phyloP scores from a whole-genome alignment of 2,113 vertebrate species.

The Mugil cephalus region DNA sequence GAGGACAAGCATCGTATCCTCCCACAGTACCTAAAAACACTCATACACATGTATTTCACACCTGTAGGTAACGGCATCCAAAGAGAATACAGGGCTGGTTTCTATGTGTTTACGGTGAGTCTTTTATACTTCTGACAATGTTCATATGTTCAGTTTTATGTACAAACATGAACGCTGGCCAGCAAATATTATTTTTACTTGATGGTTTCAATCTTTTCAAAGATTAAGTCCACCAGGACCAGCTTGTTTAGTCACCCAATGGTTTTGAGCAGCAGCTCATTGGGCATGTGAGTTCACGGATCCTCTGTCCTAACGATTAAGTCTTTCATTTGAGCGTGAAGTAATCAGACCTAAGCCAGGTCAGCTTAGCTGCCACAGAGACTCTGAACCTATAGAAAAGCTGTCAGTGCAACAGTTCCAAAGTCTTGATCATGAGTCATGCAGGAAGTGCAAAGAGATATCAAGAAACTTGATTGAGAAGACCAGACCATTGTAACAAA shows the following conservation, averaged over 20 bases:
- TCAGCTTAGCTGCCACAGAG: conserved; percentile 40
- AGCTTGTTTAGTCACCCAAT: background rate
- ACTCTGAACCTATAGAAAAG: conserved; percentile 32
- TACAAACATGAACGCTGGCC: conserved; percentile 3
- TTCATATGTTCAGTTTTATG: conserved; percentile 3
- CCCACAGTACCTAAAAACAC: conserved; percentile 8
- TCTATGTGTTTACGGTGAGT: background rate
- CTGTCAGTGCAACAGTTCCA: conserved; percentile 38
- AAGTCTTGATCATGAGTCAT: conserved; percentile 41
- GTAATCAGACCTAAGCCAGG: conserved; percentile 54
- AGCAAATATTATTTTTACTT: conserved; percentile 9
- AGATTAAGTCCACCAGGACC: conserved; percentile 4
- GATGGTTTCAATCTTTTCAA: conserved; percentile 41
- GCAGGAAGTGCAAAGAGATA: background rate
- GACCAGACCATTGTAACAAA: conserved; percentile 2
- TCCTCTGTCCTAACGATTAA: conserved; percentile 36
- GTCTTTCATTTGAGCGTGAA: conserved; percentile 60
- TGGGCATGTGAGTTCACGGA: conserved; percentile 37
- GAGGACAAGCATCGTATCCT: background rate
- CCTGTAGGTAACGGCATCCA: background rate
- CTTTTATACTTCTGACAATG: background rate
- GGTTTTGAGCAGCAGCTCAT: conserved; percentile 20
- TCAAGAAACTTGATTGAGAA: conserved; percentile 20
- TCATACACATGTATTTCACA: background rate
- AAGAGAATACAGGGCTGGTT: background rate